Conservation (phyloP, 2,113 vertebrate genomes). For the Brachypteracias leptosomus region DNA sequence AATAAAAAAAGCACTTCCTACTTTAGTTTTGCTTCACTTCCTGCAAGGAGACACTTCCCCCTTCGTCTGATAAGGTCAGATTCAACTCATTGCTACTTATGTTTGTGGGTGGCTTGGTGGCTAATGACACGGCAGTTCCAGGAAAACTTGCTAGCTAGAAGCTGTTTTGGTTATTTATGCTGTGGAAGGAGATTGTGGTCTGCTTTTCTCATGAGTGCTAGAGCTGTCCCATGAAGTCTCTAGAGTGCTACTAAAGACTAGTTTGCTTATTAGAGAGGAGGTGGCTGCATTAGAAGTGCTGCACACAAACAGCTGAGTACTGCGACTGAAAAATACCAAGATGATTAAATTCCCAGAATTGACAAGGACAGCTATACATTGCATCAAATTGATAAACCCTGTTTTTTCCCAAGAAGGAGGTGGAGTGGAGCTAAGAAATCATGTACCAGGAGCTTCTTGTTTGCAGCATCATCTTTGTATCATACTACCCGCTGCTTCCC, state of each 20-base stretch:
- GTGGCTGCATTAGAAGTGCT: neutral
- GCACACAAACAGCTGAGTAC: neutral
- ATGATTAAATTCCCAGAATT: neutral
- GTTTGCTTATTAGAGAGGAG: neutral
- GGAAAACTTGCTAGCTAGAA: neutral
- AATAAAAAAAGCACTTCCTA: neutral
- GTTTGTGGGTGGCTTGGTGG: neutral
- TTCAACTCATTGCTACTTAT: neutral
- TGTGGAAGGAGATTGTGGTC: neutral
- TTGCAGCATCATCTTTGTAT: neutral
- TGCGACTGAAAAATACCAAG: neutral
- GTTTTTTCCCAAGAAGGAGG: neutral
- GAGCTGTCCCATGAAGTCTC: neutral
- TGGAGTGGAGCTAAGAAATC: neutral
- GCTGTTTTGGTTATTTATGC: neutral
- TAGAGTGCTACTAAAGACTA: neutral
- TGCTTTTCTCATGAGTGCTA: neutral
- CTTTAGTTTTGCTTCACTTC: slow-evolving; percentile 5
- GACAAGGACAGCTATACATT: neutral
- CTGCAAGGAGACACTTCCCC: neutral
- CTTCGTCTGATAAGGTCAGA: neutral
- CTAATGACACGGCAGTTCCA: neutral
- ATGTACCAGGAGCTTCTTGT: neutral
- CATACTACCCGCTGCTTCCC: neutral
- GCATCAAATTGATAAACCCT: neutral